Base-by-base conservation (phyloP, 2,888 invertebrate species). In the Scotopteryx bipunctaria region DNA sequence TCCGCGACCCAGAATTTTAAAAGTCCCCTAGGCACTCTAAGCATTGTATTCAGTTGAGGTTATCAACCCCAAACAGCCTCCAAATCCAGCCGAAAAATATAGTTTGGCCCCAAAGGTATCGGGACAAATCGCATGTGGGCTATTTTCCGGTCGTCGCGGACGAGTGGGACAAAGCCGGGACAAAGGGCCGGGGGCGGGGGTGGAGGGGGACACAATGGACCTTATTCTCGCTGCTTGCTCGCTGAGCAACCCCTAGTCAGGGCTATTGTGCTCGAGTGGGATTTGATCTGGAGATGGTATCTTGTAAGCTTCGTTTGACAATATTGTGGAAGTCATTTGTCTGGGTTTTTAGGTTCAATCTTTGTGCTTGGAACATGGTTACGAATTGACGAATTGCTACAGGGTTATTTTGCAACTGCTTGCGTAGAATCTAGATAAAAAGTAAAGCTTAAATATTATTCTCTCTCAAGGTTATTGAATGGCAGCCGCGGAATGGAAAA, bases 291-390 rank as follows among this genome's bases (percentile, higher is more conserved):
- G 42, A 57, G 59, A 57, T 54, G 51, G 35, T 49, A 62, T 57
- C 61, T 50, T 46, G 53, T 56, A 37, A 38, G 57, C 49, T 59
- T 57, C 61, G 54, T 57, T 59, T 57, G 47, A 50, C 54, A 56
- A 55, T 57, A 61, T 61, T 59, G 57, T 59, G 43, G 27, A 15
- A 21, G 31, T 33, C 2, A 33, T 42, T 42, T 41, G 41, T 41
- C 15, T 42, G 42, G 31, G 21, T 42, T 21, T 42, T 29, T 32
- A 14, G 32, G 23, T 42, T 32, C 5, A 21, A 3, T 1, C 11
- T 9, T 27, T 31, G 31, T 13, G 14, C n/a, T n/a, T n/a, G n/a
- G n/a, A n/a, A n/a, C n/a, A n/a, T n/a, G n/a, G n/a, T n/a, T n/a
- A n/a, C n/a, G n/a, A n/a, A n/a, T n/a, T n/a, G n/a, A n/a, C n/a